Base-by-base conservation (phyloP, 2,113 vertebrate genomes). In the Cyrtonyx montezumae region DNA sequence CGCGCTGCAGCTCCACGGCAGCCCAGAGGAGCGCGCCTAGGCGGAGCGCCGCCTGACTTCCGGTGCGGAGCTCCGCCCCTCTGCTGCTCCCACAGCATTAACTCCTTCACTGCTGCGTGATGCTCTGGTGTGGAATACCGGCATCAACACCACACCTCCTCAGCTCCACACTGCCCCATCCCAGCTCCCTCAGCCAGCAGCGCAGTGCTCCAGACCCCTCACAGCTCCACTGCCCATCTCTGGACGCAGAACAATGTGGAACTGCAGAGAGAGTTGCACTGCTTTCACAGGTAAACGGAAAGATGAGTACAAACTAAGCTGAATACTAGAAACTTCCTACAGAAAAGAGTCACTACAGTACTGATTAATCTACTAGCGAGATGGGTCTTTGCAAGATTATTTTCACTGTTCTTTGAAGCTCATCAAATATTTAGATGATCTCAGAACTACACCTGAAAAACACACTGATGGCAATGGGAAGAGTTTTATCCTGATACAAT, bases 381-480 rank as follows among this genome's bases (percentile, higher is more conserved):
- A 49, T 65, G 93, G 21, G 25, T 80, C 36, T 93, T 78, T 74
- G 55, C 40, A 63, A 71, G 22, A 92, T 67, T 83, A 88, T 96
- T 83, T 48, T 90, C 36, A 88, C 77, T 67, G 81, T 81, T 97
- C 80, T 93, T 34, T 88, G 61, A 94, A 94, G 25, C n/a, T 92
- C 62, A 89, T 96, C 71, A 82, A 98, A 96, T 96, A 97, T 97
- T 97, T 97, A 94, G 58, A 91, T 79, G 91, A 96, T 86, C 65
- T 94, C 88, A 96, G 84, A 95, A 97, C 34, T 94, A 95, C 69
- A 94, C 21, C 91, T 87, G 79, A 95, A 91, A 97, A 96, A 96
- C 70, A 95, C 48, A 59, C 65, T 94, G 91, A 94, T 88, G 84
- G 75, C 30, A 91, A n/a, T 49, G 94, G 92, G 75, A 89, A 61